Percentiles rank a stretch among this genome's conserved stretches.
Evolutionary conservation across 2,113 vertebrate genomes (phyloP).

Genomic region (Centropus unirufus): DNA sequence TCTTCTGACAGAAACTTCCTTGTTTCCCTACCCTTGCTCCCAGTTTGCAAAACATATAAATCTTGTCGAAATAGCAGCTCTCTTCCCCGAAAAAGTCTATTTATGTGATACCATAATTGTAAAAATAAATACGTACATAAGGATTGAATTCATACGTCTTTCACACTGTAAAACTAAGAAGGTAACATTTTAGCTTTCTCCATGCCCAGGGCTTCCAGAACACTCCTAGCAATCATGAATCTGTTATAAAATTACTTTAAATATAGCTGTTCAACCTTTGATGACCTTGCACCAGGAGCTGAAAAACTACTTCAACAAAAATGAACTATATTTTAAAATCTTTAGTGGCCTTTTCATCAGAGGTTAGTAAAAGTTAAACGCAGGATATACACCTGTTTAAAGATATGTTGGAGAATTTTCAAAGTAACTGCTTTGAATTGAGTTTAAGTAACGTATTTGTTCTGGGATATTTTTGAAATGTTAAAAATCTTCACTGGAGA

Average conservation of each 20-base stretch:
- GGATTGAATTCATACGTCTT: not conserved
- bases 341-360: not conserved
- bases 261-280: not conserved
- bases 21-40: not conserved
- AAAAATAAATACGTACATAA: not conserved
- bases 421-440: not conserved
- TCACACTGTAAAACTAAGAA: not conserved
- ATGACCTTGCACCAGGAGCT: not conserved
- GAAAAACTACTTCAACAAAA: not conserved
- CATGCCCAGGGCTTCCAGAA: not conserved
- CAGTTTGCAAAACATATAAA: not conserved
- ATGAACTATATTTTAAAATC: not conserved
- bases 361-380: not conserved
- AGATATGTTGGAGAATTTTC: not conserved
- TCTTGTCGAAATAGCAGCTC: not conserved
- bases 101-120: not conserved
- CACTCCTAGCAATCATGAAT: not conserved
- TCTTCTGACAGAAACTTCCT: not conserved
- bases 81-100: not conserved
- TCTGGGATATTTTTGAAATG: not conserved
- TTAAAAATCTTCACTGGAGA: not conserved
- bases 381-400: not conserved
- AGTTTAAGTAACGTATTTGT: not conserved
- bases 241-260: not conserved
- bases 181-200: not conserved